A percentile compares a stretch with the other conserved stretches of the same genome.
phyloP scores from a whole-genome alignment of 2,797 vertebrate genomes.

The Cheirogaleus major region DNA sequence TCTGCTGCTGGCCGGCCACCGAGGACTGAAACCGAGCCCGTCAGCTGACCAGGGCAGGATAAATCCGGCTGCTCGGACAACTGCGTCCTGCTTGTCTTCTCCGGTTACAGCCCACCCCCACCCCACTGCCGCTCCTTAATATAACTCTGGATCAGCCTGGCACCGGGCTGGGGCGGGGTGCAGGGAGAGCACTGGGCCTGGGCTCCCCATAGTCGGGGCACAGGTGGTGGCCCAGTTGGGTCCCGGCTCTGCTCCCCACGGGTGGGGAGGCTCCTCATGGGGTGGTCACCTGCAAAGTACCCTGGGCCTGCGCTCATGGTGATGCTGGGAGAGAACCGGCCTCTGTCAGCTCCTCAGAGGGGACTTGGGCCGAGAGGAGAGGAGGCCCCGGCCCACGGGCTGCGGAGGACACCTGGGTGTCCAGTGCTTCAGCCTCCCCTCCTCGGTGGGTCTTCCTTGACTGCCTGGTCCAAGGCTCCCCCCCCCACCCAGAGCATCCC shows the following conservation, averaged over 20 bases:
- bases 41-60: slow-evolving; percentile 70
- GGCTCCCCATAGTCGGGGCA: neutral
- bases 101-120: slow-evolving; percentile 71
- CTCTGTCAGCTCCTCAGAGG: too few relatives aligned
- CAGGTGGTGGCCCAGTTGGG: neutral
- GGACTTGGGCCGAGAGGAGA: neutral
- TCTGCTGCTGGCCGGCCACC: neutral
- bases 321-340: neutral
- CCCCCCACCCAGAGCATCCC: accelerated
- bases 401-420: neutral
- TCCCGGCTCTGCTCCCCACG: neutral
- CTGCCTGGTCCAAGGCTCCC: neutral
- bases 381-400: accelerated
- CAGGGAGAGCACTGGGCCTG: neutral
- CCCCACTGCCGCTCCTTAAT: slow-evolving; percentile 63
- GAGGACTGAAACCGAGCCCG: slow-evolving; percentile 64
- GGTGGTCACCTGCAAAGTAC: neutral
- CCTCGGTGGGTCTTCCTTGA: neutral
- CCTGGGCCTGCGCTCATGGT: accelerated
- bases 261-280: neutral
- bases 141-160: slow-evolving; percentile 74
- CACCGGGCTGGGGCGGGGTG: neutral
- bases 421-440: neutral
- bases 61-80: slow-evolving; percentile 73
- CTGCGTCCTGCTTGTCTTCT: slow-evolving; percentile 71